Evolutionary conservation across 2,113 vertebrate species (phyloP).

Genomic region (Pelodiscus sinensis): DNA sequence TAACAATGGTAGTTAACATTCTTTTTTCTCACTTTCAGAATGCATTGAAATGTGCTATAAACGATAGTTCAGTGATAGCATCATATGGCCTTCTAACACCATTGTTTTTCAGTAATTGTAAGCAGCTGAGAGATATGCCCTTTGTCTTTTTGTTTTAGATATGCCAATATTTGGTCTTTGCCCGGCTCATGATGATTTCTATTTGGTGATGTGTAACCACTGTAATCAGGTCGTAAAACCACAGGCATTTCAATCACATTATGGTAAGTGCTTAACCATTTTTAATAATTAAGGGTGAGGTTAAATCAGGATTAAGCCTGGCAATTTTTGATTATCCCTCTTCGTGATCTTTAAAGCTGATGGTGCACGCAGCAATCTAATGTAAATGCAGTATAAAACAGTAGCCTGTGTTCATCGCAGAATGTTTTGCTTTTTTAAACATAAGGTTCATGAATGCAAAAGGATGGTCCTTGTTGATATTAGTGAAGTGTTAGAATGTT

Average conservation of each 20-base stretch:
- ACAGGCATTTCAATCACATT: constrained; percentile 99
- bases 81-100: constrained; percentile 62
- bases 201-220: constrained; percentile 99
- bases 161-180: constrained; percentile 99
- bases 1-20: constrained; percentile 51
- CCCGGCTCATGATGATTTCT: constrained; percentile 98
- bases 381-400: constrained; percentile 50
- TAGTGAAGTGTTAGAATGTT: background rate
- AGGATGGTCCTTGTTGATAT: background rate
- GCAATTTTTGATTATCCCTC: constrained; percentile 59
- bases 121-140: constrained; percentile 70
- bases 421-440: background rate
- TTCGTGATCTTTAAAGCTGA: constrained; percentile 28
- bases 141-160: constrained; percentile 83
- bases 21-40: constrained; percentile 52
- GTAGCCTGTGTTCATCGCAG: constrained; percentile 38
- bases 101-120: constrained; percentile 52
- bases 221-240: constrained; percentile 99
- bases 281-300: constrained; percentile 76
- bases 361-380: constrained; percentile 50
- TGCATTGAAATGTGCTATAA: constrained; percentile 54
- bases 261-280: constrained; percentile 89
- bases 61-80: constrained; percentile 56
- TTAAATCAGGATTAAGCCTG: constrained; percentile 76
- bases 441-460: background rate